These are phyloP conservation scores for Ichneumoninae sp. DNA, from an alignment of 2,888 invertebrate genomes.

Conservation along the genomic window DNA sequence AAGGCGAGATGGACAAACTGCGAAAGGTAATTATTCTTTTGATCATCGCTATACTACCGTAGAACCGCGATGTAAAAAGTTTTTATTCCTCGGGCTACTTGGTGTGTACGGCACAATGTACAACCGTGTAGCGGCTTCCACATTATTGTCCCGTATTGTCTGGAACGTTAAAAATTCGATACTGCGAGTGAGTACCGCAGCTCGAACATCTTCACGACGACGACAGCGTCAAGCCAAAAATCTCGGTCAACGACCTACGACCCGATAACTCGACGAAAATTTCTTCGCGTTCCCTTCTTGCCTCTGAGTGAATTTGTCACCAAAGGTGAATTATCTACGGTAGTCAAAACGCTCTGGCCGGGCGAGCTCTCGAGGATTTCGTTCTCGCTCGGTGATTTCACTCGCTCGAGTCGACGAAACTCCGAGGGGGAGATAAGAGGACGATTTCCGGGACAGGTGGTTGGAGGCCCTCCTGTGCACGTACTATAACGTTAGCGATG, in stretches of 20 bases:
- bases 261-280: neutral
- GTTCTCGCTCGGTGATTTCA: slow-evolving; percentile 44
- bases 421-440: slow-evolving; percentile 65
- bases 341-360: neutral
- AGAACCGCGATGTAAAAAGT: neutral
- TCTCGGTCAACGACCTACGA: neutral
- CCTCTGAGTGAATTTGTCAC: neutral
- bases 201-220: neutral
- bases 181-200: neutral
- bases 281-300: neutral
- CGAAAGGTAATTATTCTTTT: slow-evolving; percentile 73
- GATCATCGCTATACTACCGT: neutral
- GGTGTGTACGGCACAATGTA: neutral
- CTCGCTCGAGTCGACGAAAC: slow-evolving; percentile 55
- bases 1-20: slow-evolving; percentile 76
- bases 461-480: slow-evolving; percentile 21
- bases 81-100: neutral
- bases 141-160: neutral
- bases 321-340: slow-evolving; percentile 1
- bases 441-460: slow-evolving; percentile 71
- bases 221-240: neutral
- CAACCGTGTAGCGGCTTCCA: neutral
- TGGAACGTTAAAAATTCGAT: neutral
- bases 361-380: slow-evolving; percentile 21
- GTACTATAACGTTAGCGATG: slow-evolving; percentile 8